Conservation (phyloP, 2,888 invertebrate genomes). For the Trimorus sp. region DNA sequence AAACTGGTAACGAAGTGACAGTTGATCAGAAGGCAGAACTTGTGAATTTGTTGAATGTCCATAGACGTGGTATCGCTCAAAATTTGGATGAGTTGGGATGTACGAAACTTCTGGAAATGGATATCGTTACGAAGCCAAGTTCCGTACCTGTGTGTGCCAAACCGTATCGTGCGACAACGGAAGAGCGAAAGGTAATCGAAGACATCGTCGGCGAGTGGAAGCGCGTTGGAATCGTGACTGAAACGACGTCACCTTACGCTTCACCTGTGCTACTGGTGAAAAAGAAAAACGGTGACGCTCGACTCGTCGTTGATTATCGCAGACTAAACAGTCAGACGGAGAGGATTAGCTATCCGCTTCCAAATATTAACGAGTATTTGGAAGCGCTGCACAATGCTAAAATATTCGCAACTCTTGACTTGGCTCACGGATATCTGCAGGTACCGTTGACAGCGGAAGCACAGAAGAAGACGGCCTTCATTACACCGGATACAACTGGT, state of each 20-base stretch:
- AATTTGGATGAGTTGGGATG: conserved; percentile 24
- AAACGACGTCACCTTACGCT: conserved; percentile 35
- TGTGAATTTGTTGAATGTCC: not conserved
- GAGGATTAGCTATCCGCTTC: conserved; percentile 12
- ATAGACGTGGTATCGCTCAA: conserved; percentile 3
- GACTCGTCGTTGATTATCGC: conserved; percentile 11
- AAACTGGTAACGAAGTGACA: not conserved
- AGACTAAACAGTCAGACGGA: conserved; percentile 9
- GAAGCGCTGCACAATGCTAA: not conserved
- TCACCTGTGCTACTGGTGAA: conserved; percentile 25
- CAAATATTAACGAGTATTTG: conserved; percentile 11
- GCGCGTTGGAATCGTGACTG: conserved; percentile 19
- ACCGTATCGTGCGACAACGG: conserved; percentile 30
- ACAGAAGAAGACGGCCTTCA: conserved; percentile 8
- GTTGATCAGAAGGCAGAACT: not conserved
- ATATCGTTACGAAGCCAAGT: conserved; percentile 7
- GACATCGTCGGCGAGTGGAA: conserved; percentile 20
- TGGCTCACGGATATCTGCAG: conserved; percentile 11
- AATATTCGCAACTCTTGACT: conserved; percentile 11
- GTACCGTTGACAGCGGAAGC: conserved; percentile 7
- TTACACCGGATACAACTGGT: conserved; percentile 14
- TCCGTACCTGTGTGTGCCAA: conserved; percentile 26
- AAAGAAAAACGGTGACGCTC: conserved; percentile 19
- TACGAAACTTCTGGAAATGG: conserved; percentile 16
- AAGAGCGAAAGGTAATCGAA: conserved; percentile 29